Evolutionary conservation across 2,113 vertebrate genomes (phyloP), one percentile per base, ranked within the genome.

Genomic region (Lepidothrix coronata): DNA sequence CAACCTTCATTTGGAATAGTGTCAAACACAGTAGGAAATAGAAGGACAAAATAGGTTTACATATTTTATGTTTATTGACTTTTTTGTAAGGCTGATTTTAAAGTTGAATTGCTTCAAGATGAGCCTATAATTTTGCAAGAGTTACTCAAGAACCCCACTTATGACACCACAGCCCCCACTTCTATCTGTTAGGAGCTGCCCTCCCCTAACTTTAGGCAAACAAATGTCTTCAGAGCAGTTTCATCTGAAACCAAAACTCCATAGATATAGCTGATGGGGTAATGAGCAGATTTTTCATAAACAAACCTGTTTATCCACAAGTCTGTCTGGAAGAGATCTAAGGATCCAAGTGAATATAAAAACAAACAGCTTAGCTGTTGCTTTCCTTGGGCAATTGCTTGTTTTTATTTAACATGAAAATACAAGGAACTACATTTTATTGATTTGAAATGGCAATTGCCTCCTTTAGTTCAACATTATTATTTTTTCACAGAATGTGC

Each of bases 31-130:
- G 84, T 33, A 73, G 65, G 80, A 92, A 96, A 75, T 25, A 96
- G 80, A 88, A 93, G 88, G 65, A 87, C 27, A 49, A 88, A 88
- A 74, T 62, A 46, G 59, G 25, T 95, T 85, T 96, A 70, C 92
- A 95, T 96, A 89, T 94, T 97, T 96, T 94, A 96, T 94, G 74
- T 58, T 91, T 95, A 97, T 95, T 93, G 94, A 96, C 88, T 94
- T 94, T 77, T 84, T 82, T 49, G n/a, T 73, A 9, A 12, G 6
- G 65, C 59, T 91, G 48, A 4, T 85, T 83, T 97, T 95, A 89
- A 91, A 92, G 92, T 95, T 77, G 46, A 94, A 95, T 95, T 85
- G 39, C n/a, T 95, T 97, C 88, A 88, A 81, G 75, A 77, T 72
- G 85, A 89, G 20, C 18, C 25, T 67, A 67, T 39, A 43, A 23